Conservation (phyloP, 1,140 invertebrate genomes). For the Lethrus apterus region DNA sequence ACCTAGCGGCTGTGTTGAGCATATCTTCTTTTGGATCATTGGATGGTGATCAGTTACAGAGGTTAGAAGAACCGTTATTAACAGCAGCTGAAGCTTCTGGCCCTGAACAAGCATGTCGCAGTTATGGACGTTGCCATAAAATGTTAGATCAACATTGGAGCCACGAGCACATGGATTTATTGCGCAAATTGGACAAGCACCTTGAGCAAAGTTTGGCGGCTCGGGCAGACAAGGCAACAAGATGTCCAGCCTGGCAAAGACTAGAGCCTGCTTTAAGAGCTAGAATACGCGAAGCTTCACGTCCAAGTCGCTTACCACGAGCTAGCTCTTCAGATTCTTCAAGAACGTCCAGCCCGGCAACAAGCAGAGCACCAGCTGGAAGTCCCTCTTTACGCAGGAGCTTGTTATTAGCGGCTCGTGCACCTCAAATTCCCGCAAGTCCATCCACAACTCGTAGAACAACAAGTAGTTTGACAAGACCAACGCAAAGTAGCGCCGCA, state of each 20-base stretch:
- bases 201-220: conserved; percentile 56
- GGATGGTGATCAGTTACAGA: conserved; percentile 45
- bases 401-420: conserved; percentile 36
- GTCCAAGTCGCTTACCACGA: conserved; percentile 29
- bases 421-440: conserved; percentile 39
- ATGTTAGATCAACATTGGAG: conserved; percentile 32
- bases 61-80: conserved; percentile 54
- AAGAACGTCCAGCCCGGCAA: conserved; percentile 58
- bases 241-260: conserved; percentile 55
- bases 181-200: conserved; percentile 41
- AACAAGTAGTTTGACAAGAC: conserved; percentile 36
- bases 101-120: conserved; percentile 64
- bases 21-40: conserved; percentile 58
- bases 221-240: conserved; percentile 53
- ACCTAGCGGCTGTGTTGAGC: conserved; percentile 55
- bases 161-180: conserved; percentile 29
- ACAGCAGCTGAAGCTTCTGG: conserved; percentile 54
- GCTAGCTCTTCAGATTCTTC: conserved; percentile 56
- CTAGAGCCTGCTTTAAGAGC: conserved; percentile 49
- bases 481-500: conserved; percentile 37
- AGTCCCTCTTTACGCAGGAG: conserved; percentile 39
- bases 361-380: conserved; percentile 45
- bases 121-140: conserved; percentile 47
- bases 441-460: conserved; percentile 28
- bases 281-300: conserved; percentile 8